These are phyloP conservation scores for Stramonita haemastoma DNA, from an alignment of 2,888 invertebrate species.

Conservation along the genomic window DNA sequence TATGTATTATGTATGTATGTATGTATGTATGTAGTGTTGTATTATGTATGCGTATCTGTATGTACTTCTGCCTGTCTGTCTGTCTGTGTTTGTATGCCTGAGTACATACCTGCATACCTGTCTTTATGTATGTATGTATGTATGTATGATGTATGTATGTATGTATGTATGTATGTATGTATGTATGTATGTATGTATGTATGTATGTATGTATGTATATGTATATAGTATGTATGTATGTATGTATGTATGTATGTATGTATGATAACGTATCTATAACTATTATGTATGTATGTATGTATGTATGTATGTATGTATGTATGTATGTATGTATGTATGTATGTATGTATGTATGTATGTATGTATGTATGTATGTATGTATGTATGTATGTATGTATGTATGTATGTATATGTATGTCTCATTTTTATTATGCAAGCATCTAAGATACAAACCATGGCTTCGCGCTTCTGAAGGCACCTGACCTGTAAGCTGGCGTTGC, in stretches of 20 bases:
- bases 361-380: neutral
- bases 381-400: too few species aligned
- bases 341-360: neutral
- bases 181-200: neutral
- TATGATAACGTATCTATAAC: neutral
- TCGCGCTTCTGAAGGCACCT: too few species aligned
- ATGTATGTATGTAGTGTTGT: neutral
- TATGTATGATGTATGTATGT: neutral
- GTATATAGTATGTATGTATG: neutral
- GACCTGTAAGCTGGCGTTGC: too few species aligned
- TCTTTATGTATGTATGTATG: slow-evolving; percentile 4
- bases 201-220: neutral
- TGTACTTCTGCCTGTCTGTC: too few species aligned
- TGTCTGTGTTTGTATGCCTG: too few species aligned
- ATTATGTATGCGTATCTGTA: neutral
- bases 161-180: neutral
- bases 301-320: too few species aligned
- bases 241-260: neutral
- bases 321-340: too few species aligned
- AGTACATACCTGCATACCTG: too few species aligned
- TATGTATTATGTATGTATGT: neutral
- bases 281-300: neutral
- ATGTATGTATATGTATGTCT: too few species aligned
- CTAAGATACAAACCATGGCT: too few species aligned
- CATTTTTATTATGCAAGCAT: too few species aligned